These are phyloP conservation scores for Drepana arcuata DNA, from an alignment of 1,140 invertebrate species.

Conservation along the genomic window DNA sequence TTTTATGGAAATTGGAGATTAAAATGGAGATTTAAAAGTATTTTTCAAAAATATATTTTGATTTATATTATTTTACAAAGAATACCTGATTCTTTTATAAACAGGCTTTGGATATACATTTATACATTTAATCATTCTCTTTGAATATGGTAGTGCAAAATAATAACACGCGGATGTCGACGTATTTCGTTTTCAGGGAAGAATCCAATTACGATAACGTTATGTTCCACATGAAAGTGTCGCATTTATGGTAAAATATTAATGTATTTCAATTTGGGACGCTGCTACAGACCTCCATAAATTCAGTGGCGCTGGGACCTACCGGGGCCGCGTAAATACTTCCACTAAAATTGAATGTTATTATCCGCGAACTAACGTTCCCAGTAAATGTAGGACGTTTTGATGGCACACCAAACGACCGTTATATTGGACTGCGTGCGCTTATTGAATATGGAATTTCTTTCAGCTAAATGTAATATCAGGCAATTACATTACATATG, in stretches of 20 bases:
- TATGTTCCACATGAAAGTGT: slow-evolving; percentile 67
- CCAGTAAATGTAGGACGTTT: slow-evolving; percentile 13
- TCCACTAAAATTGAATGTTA: slow-evolving; percentile 62
- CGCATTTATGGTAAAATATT: slow-evolving; percentile 70
- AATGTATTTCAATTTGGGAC: slow-evolving; percentile 70
- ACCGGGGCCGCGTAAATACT: slow-evolving; percentile 58
- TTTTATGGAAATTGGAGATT: too few relatives aligned
- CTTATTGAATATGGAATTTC: too few relatives aligned
- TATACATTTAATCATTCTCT: too few relatives aligned
- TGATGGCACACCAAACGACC: slow-evolving; percentile 17
- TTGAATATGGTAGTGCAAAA: too few relatives aligned
- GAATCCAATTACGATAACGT: slow-evolving; percentile 70
- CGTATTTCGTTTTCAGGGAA: slow-evolving; percentile 49
- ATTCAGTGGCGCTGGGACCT: slow-evolving; percentile 50
- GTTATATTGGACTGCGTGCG: too few relatives aligned
- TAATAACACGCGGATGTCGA: slow-evolving; percentile 18
- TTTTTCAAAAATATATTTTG: too few relatives aligned
- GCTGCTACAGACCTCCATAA: slow-evolving; percentile 65
- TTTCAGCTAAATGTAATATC: too few relatives aligned
- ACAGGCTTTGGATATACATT: too few relatives aligned
- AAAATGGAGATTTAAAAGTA: too few relatives aligned
- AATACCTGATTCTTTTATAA: too few relatives aligned
- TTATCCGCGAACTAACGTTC: slow-evolving; percentile 35
- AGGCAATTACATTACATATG: too few relatives aligned
- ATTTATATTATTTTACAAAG: too few relatives aligned